Evolutionary conservation across 2,797 vertebrate species (phyloP).

Genomic region (Helostoma temminkii): DNA sequence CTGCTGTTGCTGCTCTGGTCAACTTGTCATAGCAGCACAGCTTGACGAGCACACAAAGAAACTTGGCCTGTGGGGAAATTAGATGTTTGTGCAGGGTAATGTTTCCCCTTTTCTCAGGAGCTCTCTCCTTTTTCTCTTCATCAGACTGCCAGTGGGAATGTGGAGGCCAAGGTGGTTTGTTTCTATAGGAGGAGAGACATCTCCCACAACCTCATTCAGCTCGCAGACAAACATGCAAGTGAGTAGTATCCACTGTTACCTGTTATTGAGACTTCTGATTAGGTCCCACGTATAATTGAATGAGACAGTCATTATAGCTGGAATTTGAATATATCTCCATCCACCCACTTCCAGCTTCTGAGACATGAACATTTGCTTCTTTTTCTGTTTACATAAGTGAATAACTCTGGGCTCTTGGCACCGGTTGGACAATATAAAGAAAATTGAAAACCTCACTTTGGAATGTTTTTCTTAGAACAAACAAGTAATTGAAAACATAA

Average conservation of each 20-base stretch:
- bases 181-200: conserved; percentile 98
- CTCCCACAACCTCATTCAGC: conserved; percentile 97
- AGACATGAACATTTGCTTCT: neutral
- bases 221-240: conserved; percentile 99
- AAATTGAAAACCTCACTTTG: too few relatives aligned
- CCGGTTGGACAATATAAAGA: neutral
- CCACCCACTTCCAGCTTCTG: neutral
- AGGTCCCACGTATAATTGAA: too few relatives aligned
- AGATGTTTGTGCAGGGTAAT: conserved; percentile 40
- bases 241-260: conserved; percentile 77
- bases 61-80: conserved; percentile 67
- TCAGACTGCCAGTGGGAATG: conserved; percentile 97
- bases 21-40: conserved; percentile 55
- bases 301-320: too few relatives aligned
- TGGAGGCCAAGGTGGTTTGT: conserved; percentile 99
- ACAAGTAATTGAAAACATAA: neutral
- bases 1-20: conserved; percentile 35
- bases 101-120: conserved; percentile 30
- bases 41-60: conserved; percentile 58
- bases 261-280: too few relatives aligned
- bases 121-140: conserved; percentile 62
- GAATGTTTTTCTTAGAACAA: neutral
- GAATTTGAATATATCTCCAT: too few relatives aligned
- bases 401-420: neutral
- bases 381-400: neutral